Evolutionary conservation across 2,888 invertebrate species (phyloP).

Genomic region (Limenitis camilla): DNA sequence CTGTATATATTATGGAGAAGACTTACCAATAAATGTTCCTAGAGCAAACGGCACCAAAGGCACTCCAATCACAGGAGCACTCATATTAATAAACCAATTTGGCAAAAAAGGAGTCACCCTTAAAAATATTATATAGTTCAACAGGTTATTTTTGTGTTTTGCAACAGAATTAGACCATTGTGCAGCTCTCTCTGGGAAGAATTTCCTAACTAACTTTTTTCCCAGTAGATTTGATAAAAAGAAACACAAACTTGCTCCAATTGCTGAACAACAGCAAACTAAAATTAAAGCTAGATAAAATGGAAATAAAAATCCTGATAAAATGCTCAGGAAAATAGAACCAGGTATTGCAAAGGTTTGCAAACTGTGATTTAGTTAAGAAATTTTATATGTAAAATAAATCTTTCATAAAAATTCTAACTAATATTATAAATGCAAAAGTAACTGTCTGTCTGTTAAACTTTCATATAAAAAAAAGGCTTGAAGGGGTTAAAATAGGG

Average conservation of each 20-base stretch:
- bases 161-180: constrained; percentile 90
- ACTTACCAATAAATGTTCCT: constrained; percentile 93
- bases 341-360: constrained; percentile 99
- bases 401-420: neutral
- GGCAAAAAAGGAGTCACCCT: constrained; percentile 98
- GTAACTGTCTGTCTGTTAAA: neutral
- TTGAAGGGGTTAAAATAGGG: too few relatives aligned
- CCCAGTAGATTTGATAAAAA: constrained; percentile 93
- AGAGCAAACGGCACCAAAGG: constrained; percentile 93
- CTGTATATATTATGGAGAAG: neutral
- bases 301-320: constrained; percentile 97
- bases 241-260: constrained; percentile 97
- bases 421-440: neutral
- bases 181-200: constrained; percentile 90
- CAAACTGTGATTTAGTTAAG: constrained; percentile 75
- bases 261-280: constrained; percentile 94
- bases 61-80: constrained; percentile 97
- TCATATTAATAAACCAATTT: constrained; percentile 99
- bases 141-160: constrained; percentile 89
- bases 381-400: constrained; percentile 3
- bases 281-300: constrained; percentile 91
- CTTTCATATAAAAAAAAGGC: neutral
- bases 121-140: constrained; percentile 97
- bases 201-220: constrained; percentile 86
- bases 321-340: constrained; percentile 96